Conservation (phyloP, 1,140 invertebrate genomes). For the Atta texana region DNA sequence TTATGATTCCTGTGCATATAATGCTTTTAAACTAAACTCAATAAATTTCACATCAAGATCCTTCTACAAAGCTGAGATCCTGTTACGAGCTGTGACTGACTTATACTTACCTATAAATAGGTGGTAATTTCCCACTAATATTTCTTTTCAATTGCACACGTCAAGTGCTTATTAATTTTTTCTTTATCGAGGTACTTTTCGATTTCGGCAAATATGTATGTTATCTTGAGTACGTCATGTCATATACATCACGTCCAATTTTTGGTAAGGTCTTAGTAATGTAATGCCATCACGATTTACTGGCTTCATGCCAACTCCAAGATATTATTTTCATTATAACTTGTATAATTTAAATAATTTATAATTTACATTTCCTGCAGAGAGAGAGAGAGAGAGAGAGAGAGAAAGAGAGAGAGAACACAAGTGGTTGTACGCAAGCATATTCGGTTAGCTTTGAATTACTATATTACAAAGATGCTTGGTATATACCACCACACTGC, state of each 20-base stretch:
- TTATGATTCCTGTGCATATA: background rate
- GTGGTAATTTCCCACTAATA: slow-evolving; percentile 65
- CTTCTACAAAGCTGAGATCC: slow-evolving; percentile 56
- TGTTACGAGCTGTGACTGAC: slow-evolving; percentile 81
- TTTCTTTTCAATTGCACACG: slow-evolving; percentile 69
- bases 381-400: slow-evolving; percentile 64
- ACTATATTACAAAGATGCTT: slow-evolving; percentile 81
- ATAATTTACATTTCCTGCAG: slow-evolving; percentile 81
- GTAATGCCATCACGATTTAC: slow-evolving; percentile 65
- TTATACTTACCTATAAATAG: slow-evolving; percentile 83
- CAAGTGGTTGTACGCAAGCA: slow-evolving; percentile 78
- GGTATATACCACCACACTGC: slow-evolving; percentile 75
- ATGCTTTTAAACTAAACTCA: background rate
- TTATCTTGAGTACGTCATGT: slow-evolving; percentile 70
- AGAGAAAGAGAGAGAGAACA: slow-evolving; percentile 73
- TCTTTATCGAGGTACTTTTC: slow-evolving; percentile 63
- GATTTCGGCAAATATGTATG: slow-evolving; percentile 75
- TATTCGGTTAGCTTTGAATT: slow-evolving; percentile 70
- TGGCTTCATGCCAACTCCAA: slow-evolving; percentile 77
- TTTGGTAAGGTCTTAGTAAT: slow-evolving; percentile 71
- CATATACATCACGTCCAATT: slow-evolving; percentile 65
- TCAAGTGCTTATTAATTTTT: slow-evolving; percentile 66
- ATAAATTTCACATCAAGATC: background rate
- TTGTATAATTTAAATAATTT: slow-evolving; percentile 83
- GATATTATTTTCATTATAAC: slow-evolving; percentile 74